These are phyloP conservation scores for Rutpela maculata DNA, from an alignment of 2,888 invertebrate species.

Conservation along the genomic window DNA sequence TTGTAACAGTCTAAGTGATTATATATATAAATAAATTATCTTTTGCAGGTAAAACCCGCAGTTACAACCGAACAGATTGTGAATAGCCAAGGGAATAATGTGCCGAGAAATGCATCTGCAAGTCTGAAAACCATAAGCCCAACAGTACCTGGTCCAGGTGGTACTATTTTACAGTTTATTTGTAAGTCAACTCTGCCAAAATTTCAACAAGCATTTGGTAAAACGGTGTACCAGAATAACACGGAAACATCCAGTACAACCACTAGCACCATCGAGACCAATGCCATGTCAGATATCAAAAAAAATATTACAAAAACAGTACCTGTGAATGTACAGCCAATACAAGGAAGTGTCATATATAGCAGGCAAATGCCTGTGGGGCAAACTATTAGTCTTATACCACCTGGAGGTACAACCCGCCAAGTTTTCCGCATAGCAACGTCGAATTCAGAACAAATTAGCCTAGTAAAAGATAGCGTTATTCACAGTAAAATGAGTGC, in stretches of 20 bases:
- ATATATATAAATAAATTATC: too few relatives aligned
- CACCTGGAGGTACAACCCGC: conserved; percentile 69
- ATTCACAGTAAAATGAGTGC: conserved; percentile 75
- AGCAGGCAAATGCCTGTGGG: conserved; percentile 83
- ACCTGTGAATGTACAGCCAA: conserved; percentile 77
- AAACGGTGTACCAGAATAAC: conserved; percentile 78
- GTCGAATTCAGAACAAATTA: conserved; percentile 71
- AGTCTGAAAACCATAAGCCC: conserved; percentile 57
- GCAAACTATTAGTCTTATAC: conserved; percentile 79
- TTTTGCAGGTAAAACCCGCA: conserved; percentile 49
- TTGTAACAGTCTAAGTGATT: too few relatives aligned
- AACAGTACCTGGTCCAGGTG: conserved; percentile 60
- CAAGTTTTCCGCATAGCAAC: conserved; percentile 73
- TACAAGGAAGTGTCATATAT: conserved; percentile 83
- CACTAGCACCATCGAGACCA: conserved; percentile 54
- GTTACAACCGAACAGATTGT: conserved; percentile 50
- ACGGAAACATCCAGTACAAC: conserved; percentile 59
- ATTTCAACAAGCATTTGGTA: conserved; percentile 87
- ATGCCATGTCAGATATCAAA: conserved; percentile 55
- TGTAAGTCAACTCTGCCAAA: conserved; percentile 82
- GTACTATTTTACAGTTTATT: conserved; percentile 77
- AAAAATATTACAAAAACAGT: conserved; percentile 76
- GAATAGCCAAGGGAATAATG: conserved; percentile 50
- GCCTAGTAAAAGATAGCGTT: conserved; percentile 72
- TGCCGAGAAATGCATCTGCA: conserved; percentile 58